Conservation (phyloP, 2,888 invertebrate species). For the Lasioglossum lativentre region DNA sequence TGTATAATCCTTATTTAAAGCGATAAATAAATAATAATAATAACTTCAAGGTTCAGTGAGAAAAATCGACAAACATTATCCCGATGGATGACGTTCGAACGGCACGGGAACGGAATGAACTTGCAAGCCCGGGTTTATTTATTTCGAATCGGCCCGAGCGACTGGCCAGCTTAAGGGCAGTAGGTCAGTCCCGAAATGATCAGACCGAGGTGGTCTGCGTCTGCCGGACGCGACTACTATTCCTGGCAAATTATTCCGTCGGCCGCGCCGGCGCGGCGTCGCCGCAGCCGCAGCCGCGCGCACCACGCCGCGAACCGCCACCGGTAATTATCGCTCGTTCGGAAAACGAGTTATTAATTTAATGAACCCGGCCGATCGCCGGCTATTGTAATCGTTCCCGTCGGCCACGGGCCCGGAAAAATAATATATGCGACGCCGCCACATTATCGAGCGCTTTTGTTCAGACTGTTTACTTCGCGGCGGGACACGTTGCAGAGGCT, state of each 20-base stretch:
- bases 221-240: conserved; percentile 52
- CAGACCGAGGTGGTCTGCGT: conserved; percentile 62
- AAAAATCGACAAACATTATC: background rate
- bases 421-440: conserved; percentile 17
- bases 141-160: conserved; percentile 35
- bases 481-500: background rate
- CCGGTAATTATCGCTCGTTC: conserved; percentile 17
- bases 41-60: too few relatives aligned
- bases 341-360: conserved; percentile 19
- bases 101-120: background rate
- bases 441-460: conserved; percentile 6
- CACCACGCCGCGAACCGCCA: background rate
- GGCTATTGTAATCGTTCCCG: conserved; percentile 8
- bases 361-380: conserved; percentile 7
- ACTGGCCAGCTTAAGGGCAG: conserved; percentile 74
- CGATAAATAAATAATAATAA: too few relatives aligned
- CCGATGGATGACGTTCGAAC: background rate
- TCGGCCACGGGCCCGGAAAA: conserved; percentile 4
- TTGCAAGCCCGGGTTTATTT: conserved; percentile 37
- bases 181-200: conserved; percentile 78
- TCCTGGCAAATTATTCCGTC: conserved; percentile 56
- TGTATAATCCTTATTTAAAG: too few relatives aligned
- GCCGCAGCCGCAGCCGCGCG: background rate
- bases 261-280: background rate
- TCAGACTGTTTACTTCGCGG: conserved; percentile 17